A percentile compares a stretch with the other conserved stretches of the same genome.
Evolutionary conservation across 2,113 vertebrate species (phyloP).

Genomic region (Gadus chalcogrammus): DNA sequence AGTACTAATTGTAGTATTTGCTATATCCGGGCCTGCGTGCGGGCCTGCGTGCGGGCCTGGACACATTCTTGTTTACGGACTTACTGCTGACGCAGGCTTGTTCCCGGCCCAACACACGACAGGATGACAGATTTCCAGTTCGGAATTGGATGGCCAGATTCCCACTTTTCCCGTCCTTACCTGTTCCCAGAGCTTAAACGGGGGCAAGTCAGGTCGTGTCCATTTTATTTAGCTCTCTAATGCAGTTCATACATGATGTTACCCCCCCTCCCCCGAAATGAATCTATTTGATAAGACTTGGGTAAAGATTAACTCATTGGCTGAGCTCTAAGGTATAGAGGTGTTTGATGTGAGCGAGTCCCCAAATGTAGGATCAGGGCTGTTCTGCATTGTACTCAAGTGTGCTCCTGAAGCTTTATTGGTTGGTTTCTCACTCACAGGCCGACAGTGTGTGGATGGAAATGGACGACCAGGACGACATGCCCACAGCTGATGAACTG

Average conservation of each 20-base stretch:
- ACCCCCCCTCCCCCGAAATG: background rate
- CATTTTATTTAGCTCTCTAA: slow-evolving; percentile 28
- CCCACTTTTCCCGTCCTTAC: too few relatives aligned
- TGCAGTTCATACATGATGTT: background rate
- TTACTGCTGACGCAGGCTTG: too few relatives aligned
- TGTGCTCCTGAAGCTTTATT: background rate
- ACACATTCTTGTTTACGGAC: too few relatives aligned
- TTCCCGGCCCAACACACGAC: too few relatives aligned
- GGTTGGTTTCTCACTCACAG: slow-evolving; percentile 51
- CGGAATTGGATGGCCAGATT: too few relatives aligned
- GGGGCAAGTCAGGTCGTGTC: too few relatives aligned
- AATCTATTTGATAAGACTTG: background rate
- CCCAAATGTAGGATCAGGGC: background rate
- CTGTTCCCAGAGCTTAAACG: too few relatives aligned
- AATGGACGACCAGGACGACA: slow-evolving; percentile 86
- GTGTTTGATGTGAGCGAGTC: background rate
- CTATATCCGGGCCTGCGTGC: too few relatives aligned
- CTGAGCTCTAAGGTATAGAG: background rate
- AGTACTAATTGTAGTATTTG: too few relatives aligned
- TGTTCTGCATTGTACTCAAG: background rate
- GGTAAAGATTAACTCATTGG: too few relatives aligned
- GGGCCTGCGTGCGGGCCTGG: too few relatives aligned
- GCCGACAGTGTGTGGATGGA: slow-evolving; percentile 92
- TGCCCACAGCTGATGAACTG: slow-evolving; percentile 81
- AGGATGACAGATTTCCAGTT: too few relatives aligned